These are phyloP conservation scores for Cinara cedri DNA, from an alignment of 2,888 invertebrate species.

Conservation along the genomic window DNA sequence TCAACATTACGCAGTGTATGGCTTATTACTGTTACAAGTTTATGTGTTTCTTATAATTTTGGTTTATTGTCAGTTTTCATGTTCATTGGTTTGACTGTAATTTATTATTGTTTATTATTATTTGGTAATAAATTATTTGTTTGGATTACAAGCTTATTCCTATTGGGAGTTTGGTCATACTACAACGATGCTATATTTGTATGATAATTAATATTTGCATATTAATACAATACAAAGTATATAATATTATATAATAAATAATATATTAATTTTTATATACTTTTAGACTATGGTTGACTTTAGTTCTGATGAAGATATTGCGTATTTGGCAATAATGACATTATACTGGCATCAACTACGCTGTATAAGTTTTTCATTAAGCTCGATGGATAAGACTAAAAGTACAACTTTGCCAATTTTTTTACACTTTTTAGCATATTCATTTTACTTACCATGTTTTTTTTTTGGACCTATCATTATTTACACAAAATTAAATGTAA, in stretches of 20 bases:
- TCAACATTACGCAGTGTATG: slow-evolving; percentile 52
- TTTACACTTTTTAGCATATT: slow-evolving; percentile 73
- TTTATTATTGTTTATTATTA: slow-evolving; percentile 51
- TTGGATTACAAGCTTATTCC: slow-evolving; percentile 36
- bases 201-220: slow-evolving; percentile 54
- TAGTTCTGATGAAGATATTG: slow-evolving; percentile 65
- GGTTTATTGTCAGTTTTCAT: slow-evolving; percentile 28
- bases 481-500: slow-evolving; percentile 71
- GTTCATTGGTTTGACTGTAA: slow-evolving; percentile 31
- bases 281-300: slow-evolving; percentile 65
- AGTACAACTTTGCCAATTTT: slow-evolving; percentile 59
- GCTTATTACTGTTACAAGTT: slow-evolving; percentile 49
- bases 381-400: slow-evolving; percentile 63
- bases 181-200: slow-evolving; percentile 62
- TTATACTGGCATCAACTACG: slow-evolving; percentile 74
- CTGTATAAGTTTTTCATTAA: slow-evolving; percentile 77
- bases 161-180: slow-evolving; percentile 38
- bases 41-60: slow-evolving; percentile 42
- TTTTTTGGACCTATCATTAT: slow-evolving; percentile 84
- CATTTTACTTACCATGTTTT: slow-evolving; percentile 82
- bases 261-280: slow-evolving; percentile 61
- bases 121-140: slow-evolving; percentile 37
- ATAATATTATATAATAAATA: too few species aligned
- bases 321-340: slow-evolving; percentile 65
- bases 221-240: slow-evolving; percentile 55